Evolutionary conservation across 1,140 invertebrate genomes (phyloP).

Genomic region (Myzus persicae): DNA sequence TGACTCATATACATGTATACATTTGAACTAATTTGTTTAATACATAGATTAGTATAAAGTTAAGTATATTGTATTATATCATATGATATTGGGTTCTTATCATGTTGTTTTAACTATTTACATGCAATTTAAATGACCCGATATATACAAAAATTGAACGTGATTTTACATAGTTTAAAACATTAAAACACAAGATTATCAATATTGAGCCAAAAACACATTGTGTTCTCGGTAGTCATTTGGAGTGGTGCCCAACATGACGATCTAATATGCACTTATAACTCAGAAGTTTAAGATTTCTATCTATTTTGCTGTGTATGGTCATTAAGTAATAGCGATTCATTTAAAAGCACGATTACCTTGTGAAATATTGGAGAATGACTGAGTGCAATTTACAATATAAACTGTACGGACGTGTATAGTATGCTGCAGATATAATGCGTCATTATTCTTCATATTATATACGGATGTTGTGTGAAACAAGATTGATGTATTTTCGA

Average conservation of each 20-base stretch:
- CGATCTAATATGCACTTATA: conserved; percentile 1
- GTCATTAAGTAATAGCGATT: neutral
- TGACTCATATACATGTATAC: neutral
- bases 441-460: conserved; percentile 8
- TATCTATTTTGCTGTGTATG: neutral
- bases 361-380: neutral
- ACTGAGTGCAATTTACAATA: neutral
- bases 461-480: neutral
- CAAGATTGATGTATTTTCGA: neutral
- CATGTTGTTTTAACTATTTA: neutral
- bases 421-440: neutral
- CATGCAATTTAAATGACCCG: neutral
- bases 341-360: neutral
- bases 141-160: neutral
- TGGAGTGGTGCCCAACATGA: conserved; percentile 10
- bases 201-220: conserved; percentile 18
- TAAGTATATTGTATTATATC: neutral
- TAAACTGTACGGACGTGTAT: neutral
- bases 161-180: neutral
- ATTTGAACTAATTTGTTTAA: neutral
- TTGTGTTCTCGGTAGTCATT: neutral
- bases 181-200: neutral
- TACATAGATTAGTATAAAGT: neutral
- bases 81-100: neutral
- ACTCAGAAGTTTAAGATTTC: neutral